Conservation (phyloP, 2,797 vertebrate species). For the Dendrocincla tyrannina region DNA sequence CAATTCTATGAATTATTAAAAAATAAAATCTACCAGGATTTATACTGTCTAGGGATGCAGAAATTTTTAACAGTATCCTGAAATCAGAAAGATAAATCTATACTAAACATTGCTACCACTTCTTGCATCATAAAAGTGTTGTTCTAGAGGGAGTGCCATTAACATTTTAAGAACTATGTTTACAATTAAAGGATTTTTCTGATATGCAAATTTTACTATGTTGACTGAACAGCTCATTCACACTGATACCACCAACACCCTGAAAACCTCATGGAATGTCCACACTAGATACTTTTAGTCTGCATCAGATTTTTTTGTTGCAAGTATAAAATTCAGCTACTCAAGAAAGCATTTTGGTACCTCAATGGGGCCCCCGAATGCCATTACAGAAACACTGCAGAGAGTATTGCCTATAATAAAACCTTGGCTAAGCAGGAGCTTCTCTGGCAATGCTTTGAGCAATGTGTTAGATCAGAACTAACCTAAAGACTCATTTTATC, state of each 20-base stretch:
- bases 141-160: background rate
- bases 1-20: background rate
- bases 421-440: background rate
- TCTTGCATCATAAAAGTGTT: background rate
- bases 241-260: background rate
- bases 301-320: background rate
- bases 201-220: background rate
- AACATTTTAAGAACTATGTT: background rate
- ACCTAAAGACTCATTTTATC: background rate
- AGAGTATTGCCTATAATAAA: background rate
- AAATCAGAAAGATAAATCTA: background rate
- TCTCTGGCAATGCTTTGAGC: background rate
- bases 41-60: background rate
- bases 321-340: background rate
- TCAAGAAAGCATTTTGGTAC: background rate
- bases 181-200: background rate
- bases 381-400: background rate
- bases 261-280: background rate
- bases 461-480: background rate
- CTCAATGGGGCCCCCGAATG: background rate
- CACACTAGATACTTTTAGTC: background rate
- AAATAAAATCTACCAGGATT: background rate
- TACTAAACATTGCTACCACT: background rate
- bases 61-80: background rate
- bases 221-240: background rate